Evolutionary conservation across 2,888 invertebrate genomes (phyloP).

Genomic region (Amiota minor): DNA sequence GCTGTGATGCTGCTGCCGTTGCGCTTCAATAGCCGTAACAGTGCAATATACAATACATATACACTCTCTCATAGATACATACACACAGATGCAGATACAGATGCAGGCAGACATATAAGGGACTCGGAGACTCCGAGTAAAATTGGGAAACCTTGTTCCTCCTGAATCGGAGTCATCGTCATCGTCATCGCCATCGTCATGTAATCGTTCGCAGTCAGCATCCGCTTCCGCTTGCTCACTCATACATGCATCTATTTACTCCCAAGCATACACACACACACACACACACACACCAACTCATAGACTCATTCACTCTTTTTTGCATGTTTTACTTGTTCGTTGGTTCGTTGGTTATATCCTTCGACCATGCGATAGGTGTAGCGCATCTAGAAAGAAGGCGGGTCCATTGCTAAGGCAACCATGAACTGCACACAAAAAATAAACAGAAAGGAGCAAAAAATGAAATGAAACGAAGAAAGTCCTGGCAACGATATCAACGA

Average conservation of each 20-base stretch:
- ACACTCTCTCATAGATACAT: conserved; percentile 22
- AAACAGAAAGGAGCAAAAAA: not conserved
- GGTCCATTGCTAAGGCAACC: conserved; percentile 70
- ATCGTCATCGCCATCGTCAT: conserved; percentile 27
- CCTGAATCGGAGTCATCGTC: conserved; percentile 39
- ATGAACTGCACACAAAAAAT: conserved; percentile 55
- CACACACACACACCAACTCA: not conserved
- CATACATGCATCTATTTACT: conserved; percentile 18
- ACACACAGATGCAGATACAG: conserved; percentile 26
- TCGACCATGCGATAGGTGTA: conserved; percentile 66
- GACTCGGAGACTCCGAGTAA: no score
- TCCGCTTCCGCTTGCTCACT: conserved; percentile 8
- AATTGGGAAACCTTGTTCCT: not conserved
- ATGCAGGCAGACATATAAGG: no score
- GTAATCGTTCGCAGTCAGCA: conserved; percentile 9
- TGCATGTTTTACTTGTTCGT: not conserved
- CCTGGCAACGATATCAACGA: conserved; percentile 25
- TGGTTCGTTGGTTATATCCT: not conserved
- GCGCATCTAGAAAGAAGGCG: conserved; percentile 63
- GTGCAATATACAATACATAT: conserved; percentile 27
- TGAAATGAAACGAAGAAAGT: conserved; percentile 28
- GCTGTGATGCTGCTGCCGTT: not conserved
- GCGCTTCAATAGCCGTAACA: conserved; percentile 1
- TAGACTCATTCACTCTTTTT: not conserved
- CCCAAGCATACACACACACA: not conserved